A percentile compares a stretch with the other conserved stretches of the same genome.
phyloP scores from a whole-genome alignment of 2,113 vertebrate genomes.

The Carlito syrichta region DNA sequence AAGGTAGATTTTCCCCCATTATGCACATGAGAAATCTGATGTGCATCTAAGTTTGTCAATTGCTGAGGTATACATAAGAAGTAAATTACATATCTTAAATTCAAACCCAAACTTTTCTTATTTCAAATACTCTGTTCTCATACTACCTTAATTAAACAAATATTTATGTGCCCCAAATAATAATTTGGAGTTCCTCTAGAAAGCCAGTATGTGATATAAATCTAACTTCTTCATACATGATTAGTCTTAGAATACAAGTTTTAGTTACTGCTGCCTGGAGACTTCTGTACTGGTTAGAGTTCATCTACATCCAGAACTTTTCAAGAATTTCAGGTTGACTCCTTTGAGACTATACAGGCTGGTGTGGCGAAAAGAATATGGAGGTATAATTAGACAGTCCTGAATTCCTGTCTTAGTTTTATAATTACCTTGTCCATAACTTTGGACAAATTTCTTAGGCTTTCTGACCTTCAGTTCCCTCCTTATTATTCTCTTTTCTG shows the following conservation, averaged over 20 bases:
- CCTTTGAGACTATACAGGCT: neutral
- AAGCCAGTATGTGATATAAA: neutral
- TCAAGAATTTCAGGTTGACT: neutral
- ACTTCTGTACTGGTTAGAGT: neutral
- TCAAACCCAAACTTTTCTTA: neutral
- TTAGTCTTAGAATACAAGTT: neutral
- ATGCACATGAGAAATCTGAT: neutral
- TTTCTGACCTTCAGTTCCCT: neutral
- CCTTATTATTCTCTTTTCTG: neutral
- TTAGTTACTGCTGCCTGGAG: neutral
- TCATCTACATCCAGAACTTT: neutral
- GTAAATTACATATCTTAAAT: neutral
- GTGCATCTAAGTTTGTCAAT: neutral
- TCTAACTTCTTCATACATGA: neutral
- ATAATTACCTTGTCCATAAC: neutral
- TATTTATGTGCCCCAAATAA: neutral
- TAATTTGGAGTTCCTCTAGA: neutral
- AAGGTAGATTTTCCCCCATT: neutral
- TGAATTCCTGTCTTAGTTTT: neutral
- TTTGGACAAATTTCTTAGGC: neutral
- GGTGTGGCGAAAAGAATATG: neutral
- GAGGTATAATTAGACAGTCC: neutral
- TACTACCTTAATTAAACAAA: neutral
- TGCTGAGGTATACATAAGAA: neutral
- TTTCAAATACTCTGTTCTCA: neutral